A percentile compares a stretch with the other conserved stretches of the same genome.
phyloP scores from a whole-genome alignment of 2,888 invertebrate species.

The Dryomyza anilis region DNA sequence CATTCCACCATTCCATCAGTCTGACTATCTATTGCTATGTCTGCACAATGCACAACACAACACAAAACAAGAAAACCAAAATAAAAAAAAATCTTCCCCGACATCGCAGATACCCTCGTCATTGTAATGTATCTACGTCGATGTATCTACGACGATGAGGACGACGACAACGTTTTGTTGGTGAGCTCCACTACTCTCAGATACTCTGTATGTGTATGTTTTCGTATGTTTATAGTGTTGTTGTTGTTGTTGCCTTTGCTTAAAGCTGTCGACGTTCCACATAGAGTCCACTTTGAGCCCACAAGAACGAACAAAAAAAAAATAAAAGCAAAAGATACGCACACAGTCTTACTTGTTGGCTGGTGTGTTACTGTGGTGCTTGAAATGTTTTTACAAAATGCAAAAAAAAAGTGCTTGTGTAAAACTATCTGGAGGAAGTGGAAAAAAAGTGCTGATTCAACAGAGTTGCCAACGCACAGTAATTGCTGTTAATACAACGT shows the following conservation, averaged over 20 bases:
- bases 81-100: no score
- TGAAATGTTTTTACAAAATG: conserved; percentile 2
- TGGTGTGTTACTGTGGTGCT: no score
- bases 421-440: not conserved
- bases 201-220: no score
- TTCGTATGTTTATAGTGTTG: no score
- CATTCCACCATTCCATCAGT: not conserved
- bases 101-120: no score
- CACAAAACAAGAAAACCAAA: no score
- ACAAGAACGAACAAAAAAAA: conserved; percentile 23
- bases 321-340: not conserved
- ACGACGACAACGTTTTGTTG: no score
- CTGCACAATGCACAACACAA: no score
- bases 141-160: no score
- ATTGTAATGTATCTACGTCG: no score
- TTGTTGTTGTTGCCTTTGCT: conserved; percentile 1
- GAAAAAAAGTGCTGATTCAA: not conserved
- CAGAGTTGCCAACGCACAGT: not conserved
- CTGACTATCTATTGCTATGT: not conserved
- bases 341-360: not conserved
- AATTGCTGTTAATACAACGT: no score
- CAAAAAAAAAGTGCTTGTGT: not conserved
- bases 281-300: conserved; percentile 48
- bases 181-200: no score
- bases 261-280: conserved; percentile 56